Percentiles rank a stretch among this genome's conserved stretches.
Conservation (phyloP, 2,888 invertebrate species). For the Habroteleia sp. region DNA sequence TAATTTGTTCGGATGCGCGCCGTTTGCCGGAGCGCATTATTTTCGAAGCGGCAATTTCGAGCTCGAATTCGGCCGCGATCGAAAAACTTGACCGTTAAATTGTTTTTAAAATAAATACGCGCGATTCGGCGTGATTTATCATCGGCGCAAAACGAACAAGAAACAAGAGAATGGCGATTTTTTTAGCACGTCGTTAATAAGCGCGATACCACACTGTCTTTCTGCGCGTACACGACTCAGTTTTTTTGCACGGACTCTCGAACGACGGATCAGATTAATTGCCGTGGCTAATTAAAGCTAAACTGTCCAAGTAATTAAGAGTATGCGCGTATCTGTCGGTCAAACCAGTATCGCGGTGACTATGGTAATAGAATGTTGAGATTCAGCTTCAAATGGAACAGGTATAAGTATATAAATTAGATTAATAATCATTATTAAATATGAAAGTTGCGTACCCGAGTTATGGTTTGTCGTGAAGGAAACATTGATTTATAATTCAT, state of each 20-base stretch:
- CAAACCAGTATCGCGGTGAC: conserved; percentile 71
- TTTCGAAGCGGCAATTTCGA: too few species aligned
- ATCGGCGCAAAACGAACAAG: conserved; percentile 45
- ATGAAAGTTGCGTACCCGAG: conserved; percentile 28
- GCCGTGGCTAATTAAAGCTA: conserved; percentile 73
- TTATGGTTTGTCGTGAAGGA: too few species aligned
- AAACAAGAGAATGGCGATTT: conserved; percentile 58
- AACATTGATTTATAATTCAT: too few species aligned
- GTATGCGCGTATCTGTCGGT: conserved; percentile 67
- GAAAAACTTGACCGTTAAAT: conserved; percentile 40
- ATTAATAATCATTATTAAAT: conserved; percentile 49
- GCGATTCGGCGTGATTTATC: conserved; percentile 52
- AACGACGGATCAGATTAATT: conserved; percentile 75
- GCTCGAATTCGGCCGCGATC: conserved; percentile 16
- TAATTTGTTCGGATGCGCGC: too few species aligned
- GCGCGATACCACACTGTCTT: conserved; percentile 60
- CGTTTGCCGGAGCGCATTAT: too few species aligned
- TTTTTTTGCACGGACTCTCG: conserved; percentile 56
- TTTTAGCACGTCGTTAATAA: conserved; percentile 62
- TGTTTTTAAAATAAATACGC: conserved; percentile 51
- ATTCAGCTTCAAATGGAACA: conserved; percentile 62
- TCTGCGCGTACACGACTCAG: conserved; percentile 27
- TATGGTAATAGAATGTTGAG: conserved; percentile 71
- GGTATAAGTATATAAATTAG: conserved; percentile 57
- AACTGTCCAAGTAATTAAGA: conserved; percentile 74